These are phyloP conservation scores for Pollenia labialis DNA, from an alignment of 2,888 invertebrate species.

Conservation along the genomic window DNA sequence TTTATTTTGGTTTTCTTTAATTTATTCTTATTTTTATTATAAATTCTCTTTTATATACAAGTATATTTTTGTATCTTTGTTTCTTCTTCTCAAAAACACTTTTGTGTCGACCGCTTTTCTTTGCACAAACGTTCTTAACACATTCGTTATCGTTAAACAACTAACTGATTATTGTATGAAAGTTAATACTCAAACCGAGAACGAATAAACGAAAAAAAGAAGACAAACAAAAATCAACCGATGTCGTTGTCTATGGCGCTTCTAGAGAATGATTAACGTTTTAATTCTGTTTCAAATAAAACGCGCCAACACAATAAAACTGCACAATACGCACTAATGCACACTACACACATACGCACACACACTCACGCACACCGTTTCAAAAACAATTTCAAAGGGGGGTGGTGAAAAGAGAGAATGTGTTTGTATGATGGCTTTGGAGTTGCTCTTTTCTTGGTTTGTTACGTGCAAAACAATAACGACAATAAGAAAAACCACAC, in stretches of 20 bases:
- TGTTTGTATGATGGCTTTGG: slow-evolving; percentile 2
- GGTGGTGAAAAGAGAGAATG: background rate
- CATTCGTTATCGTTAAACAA: slow-evolving; percentile 73
- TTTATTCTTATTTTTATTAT: slow-evolving; percentile 5
- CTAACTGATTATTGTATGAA: slow-evolving; percentile 65
- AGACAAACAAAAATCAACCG: slow-evolving; percentile 36
- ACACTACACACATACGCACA: background rate
- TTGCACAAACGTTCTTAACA: slow-evolving; percentile 69
- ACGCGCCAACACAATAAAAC: slow-evolving; percentile 63
- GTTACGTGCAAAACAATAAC: slow-evolving; percentile 43
- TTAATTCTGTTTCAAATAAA: slow-evolving; percentile 61
- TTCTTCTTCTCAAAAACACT: slow-evolving; percentile 18
- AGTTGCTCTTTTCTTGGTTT: slow-evolving; percentile 58
- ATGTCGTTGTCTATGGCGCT: slow-evolving; percentile 22
- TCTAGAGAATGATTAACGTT: slow-evolving; percentile 61
- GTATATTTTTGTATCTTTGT: slow-evolving; percentile 45
- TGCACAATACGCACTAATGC: slow-evolving; percentile 50
- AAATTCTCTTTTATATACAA: slow-evolving; percentile 46
- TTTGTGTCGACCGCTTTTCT: slow-evolving; percentile 17
- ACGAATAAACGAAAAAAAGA: background rate
- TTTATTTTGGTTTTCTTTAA: slow-evolving; percentile 25
- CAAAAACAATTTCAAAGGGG: background rate
- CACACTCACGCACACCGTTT: slow-evolving; percentile 14
- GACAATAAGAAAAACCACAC: slow-evolving; percentile 33
- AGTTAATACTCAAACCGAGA: slow-evolving; percentile 66